Percentiles rank a stretch among this genome's conserved stretches.
Evolutionary conservation across 2,888 invertebrate species (phyloP).

Genomic region (Marronus borbonicus): DNA sequence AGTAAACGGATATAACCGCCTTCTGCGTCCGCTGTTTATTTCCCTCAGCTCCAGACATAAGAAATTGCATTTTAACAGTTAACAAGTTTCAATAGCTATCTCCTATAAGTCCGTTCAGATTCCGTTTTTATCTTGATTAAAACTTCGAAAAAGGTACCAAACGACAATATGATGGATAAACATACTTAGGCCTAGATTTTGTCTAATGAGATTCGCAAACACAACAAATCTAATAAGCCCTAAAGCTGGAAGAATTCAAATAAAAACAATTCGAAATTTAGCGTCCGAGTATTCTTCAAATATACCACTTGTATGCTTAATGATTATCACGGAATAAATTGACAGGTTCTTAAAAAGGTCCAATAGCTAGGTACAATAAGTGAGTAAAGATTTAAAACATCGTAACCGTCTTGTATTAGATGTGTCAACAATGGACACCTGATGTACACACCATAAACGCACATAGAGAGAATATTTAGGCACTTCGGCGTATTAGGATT

Average conservation of each 20-base stretch:
- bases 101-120: neutral
- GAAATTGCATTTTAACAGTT: neutral
- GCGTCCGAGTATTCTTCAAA: neutral
- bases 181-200: neutral
- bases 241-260: conserved; percentile 12
- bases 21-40: neutral
- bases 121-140: neutral
- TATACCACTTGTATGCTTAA: conserved; percentile 11
- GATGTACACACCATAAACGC: conserved; percentile 18
- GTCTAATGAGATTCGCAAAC: conserved; percentile 27
- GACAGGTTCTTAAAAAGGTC: conserved; percentile 32
- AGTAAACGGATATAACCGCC: conserved; percentile 13
- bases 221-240: conserved; percentile 12
- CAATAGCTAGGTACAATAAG: conserved; percentile 20
- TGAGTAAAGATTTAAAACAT: conserved; percentile 30
- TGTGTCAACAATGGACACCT: conserved; percentile 43
- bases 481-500: conserved; percentile 7
- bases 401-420: conserved; percentile 30
- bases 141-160: neutral
- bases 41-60: neutral
- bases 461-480: conserved; percentile 9
- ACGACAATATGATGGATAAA: conserved; percentile 2
- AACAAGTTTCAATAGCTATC: neutral
- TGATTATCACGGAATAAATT: conserved; percentile 42
- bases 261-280: conserved; percentile 6